A percentile compares a stretch with the other conserved stretches of the same genome.
phyloP scores from a whole-genome alignment of 2,113 vertebrate species.

The Sisor rabdophorus region DNA sequence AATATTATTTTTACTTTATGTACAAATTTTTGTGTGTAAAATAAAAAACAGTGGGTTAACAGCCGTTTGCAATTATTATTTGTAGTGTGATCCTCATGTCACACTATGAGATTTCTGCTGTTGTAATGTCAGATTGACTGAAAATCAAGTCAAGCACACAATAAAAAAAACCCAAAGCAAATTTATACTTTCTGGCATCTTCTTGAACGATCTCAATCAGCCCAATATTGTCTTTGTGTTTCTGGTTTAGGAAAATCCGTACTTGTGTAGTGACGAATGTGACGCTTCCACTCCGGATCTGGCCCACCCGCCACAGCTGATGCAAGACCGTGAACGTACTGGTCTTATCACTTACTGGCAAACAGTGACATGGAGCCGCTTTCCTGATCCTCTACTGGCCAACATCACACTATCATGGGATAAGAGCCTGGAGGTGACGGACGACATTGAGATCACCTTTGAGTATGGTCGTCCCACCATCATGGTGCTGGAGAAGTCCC shows the following conservation, averaged over 20 bases:
- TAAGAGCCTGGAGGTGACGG: constrained; percentile 93
- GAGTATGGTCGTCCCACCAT: constrained; percentile 91
- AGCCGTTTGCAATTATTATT: too few relatives aligned
- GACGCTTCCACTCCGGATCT: constrained; percentile 88
- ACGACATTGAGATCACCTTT: constrained; percentile 91
- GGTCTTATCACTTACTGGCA: constrained; percentile 96
- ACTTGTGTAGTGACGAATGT: constrained; percentile 97
- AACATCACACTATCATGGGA: constrained; percentile 96
- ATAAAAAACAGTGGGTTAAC: neutral
- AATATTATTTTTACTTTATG: neutral
- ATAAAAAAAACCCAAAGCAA: too few relatives aligned
- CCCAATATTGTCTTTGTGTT: constrained; percentile 11
- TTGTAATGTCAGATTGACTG: too few relatives aligned
- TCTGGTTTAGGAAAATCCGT: constrained; percentile 84
- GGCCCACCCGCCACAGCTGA: constrained; percentile 92
- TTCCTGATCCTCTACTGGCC: constrained; percentile 86
- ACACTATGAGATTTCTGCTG: too few relatives aligned
- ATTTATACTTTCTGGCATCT: neutral
- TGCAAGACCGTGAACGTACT: constrained; percentile 90
- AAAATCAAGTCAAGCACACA: too few relatives aligned
- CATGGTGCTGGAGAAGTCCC: constrained; percentile 95
- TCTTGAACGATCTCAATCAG: neutral
- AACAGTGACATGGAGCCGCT: constrained; percentile 92
- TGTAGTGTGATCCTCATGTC: too few relatives aligned
- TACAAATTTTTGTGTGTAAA: neutral